These are phyloP conservation scores for Pelosia muscerda DNA, from an alignment of 2,888 invertebrate species.

Conservation along the genomic window DNA sequence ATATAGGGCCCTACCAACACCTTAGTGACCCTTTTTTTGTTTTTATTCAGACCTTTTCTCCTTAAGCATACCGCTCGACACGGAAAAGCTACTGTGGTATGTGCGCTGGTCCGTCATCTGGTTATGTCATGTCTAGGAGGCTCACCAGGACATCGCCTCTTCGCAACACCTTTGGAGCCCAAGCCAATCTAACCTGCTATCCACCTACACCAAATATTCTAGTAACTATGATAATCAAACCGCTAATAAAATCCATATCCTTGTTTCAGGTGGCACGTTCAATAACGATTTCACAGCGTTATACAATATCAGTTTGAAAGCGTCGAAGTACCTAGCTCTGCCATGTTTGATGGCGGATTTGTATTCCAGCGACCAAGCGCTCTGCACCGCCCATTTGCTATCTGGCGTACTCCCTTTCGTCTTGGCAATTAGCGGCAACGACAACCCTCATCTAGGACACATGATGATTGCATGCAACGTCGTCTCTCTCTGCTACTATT, in stretches of 20 bases:
- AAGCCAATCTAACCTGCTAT: no score
- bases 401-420: slow-evolving; percentile 75
- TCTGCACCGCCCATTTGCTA: slow-evolving; percentile 65
- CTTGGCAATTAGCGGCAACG: slow-evolving; percentile 64
- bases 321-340: slow-evolving; percentile 69
- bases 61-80: no score
- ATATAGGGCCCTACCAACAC: no score
- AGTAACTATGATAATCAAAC: neutral
- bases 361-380: slow-evolving; percentile 53
- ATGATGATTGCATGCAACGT: slow-evolving; percentile 70
- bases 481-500: slow-evolving; percentile 65
- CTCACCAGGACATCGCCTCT: no score
- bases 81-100: no score
- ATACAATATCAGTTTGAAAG: slow-evolving; percentile 66
- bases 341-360: slow-evolving; percentile 77
- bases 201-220: neutral
- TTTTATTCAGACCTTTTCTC: no score
- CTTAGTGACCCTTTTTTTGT: no score
- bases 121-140: no score
- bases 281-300: slow-evolving; percentile 64
- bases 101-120: no score
- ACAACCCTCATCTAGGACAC: slow-evolving; percentile 66
- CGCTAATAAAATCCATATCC: neutral
- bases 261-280: slow-evolving; percentile 62
- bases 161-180: no score